Base-by-base conservation (phyloP, 2,888 invertebrate genomes). In the Dioctria rufipes region DNA sequence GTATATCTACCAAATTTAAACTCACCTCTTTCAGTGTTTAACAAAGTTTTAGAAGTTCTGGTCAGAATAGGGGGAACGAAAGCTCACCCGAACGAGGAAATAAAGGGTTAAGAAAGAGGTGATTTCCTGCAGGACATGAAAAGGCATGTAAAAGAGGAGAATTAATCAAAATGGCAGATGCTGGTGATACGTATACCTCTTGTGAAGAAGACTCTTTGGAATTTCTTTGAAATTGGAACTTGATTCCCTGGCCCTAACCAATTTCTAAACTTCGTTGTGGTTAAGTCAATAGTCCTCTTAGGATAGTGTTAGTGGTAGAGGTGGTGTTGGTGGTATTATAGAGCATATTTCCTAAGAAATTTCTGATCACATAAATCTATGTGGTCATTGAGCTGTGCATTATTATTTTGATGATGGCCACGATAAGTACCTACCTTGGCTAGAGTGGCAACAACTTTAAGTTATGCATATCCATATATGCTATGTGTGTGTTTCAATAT, bases 91-190 rank as follows among this genome's bases (percentile, higher is more conserved):
- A 71, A 49, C 51, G 25, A 54, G 42, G 42, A 54, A 54, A 54
- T 71, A 54, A 51, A 49, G 71, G 71, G 71, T 54, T 71, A 40
- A 39, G 54, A 51, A 54, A 71, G 71, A 25, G 71, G 51, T 54
- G 42, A 58, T 39, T 67, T 46, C 46, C 42, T 25, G 67, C 42
- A 71, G 54, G 71, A 71, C 71, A 71, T 54, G 54, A 54, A 51
- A 54, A 71, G 51, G 54, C 71, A 54, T 54, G 71, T 51, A 54
- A 51, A 71, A 43, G 58, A 43, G 61, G 75, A 58, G 42, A 75
- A 75, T 75, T 60, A 75, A 75, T 75, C 75, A 75, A 60, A 25
- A 75, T 75, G 60, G 60, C 75, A 75, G 58, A 75, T 75, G 75
- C 75, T 60, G 61, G 75, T 75, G 75, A 75, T 75, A 75, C 60